Percentiles rank a stretch among this genome's conserved stretches.
Evolutionary conservation across 1,140 invertebrate species (phyloP).

Genomic region (Triops longicaudatus): DNA sequence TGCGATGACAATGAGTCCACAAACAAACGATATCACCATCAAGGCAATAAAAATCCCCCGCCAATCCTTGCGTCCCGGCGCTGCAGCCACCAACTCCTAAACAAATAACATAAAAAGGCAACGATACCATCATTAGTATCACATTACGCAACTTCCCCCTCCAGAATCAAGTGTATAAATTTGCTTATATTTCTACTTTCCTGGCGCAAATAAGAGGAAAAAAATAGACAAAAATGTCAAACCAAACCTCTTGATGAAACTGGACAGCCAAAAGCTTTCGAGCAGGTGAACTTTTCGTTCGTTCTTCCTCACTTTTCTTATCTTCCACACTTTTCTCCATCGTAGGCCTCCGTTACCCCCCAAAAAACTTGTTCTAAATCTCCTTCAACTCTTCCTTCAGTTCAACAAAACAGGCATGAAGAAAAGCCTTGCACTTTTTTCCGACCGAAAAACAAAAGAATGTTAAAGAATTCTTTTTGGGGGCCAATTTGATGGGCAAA

Average conservation of each 20-base stretch:
- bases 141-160: too few relatives aligned
- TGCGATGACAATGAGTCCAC: slow-evolving; percentile 42
- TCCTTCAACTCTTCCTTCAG: neutral
- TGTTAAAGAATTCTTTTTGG: too few relatives aligned
- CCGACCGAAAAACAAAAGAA: too few relatives aligned
- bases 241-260: neutral
- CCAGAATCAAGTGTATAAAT: too few relatives aligned
- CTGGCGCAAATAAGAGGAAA: neutral
- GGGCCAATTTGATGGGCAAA: neutral
- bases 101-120: neutral
- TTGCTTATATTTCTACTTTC: too few relatives aligned
- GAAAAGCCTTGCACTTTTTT: neutral
- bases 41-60: slow-evolving; percentile 80
- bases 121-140: too few relatives aligned
- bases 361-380: neutral
- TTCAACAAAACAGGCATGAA: neutral
- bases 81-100: slow-evolving; percentile 68
- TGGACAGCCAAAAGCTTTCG: neutral
- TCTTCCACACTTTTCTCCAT: neutral
- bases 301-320: neutral
- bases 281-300: neutral
- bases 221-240: neutral
- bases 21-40: slow-evolving; percentile 74
- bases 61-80: slow-evolving; percentile 78
- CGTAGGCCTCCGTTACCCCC: neutral